Conservation (phyloP, 2,797 vertebrate genomes). For the Hyperoplus lanceolatus region DNA sequence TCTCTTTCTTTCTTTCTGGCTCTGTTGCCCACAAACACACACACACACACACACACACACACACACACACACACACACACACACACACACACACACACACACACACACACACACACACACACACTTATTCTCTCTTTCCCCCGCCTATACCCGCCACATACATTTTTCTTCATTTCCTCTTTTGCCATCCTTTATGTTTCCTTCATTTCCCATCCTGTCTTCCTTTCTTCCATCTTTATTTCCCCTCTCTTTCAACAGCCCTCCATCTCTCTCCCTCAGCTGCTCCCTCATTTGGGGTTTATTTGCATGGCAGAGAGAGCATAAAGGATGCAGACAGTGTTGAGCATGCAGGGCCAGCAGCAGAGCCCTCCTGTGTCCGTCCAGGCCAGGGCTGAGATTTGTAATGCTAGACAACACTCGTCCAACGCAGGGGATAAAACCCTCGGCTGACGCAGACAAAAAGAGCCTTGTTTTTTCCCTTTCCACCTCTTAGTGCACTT, state of each 20-base stretch:
- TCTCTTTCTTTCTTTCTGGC: conserved; percentile 48
- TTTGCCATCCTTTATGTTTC: conserved; percentile 38
- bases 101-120: not conserved
- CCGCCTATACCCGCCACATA: conserved; percentile 53
- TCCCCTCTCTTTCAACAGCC: conserved; percentile 22
- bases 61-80: conserved; percentile 58
- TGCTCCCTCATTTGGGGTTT: conserved; percentile 67
- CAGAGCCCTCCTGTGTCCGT: conserved; percentile 78
- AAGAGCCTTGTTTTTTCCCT: conserved; percentile 72
- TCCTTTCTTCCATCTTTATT: conserved; percentile 33
- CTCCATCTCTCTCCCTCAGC: conserved; percentile 59
- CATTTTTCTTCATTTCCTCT: conserved; percentile 61
- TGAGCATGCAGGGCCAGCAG: conserved; percentile 73
- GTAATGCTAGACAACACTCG: conserved; percentile 84
- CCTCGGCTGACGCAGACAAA: conserved; percentile 72
- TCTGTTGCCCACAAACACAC: conserved; percentile 50
- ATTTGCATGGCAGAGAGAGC: conserved; percentile 79
- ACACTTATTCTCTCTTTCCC: conserved; percentile 28
- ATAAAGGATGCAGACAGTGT: conserved; percentile 72
- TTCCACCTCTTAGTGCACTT: conserved; percentile 58
- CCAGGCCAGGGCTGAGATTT: conserved; percentile 79
- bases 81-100: conserved; percentile 48
- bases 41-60: conserved; percentile 52
- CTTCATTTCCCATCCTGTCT: conserved; percentile 25
- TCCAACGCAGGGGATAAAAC: conserved; percentile 76